These are phyloP conservation scores for Odocoileus virginianus DNA, from an alignment of 2,113 vertebrate genomes.

Conservation along the genomic window DNA sequence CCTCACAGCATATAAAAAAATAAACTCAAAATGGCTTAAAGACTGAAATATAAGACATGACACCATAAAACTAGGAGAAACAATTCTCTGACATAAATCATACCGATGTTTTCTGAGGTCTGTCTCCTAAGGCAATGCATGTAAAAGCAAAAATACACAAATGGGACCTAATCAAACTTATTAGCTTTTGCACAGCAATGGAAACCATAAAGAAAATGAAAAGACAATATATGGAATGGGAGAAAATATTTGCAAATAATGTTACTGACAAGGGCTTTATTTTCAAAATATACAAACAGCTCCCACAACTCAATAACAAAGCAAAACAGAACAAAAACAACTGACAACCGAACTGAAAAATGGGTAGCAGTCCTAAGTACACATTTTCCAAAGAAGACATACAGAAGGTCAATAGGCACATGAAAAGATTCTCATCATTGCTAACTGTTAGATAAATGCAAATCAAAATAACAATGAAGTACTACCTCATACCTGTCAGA, in stretches of 20 bases:
- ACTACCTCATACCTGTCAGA: background rate
- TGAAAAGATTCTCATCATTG: background rate
- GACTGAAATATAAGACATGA: background rate
- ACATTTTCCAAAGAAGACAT: background rate
- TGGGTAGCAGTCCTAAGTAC: background rate
- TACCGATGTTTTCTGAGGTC: background rate
- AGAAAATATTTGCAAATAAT: background rate
- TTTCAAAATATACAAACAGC: background rate
- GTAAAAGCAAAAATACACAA: background rate
- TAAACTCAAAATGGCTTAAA: background rate
- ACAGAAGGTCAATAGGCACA: background rate
- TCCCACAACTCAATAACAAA: background rate
- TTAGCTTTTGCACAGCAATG: background rate
- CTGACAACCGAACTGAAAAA: rapidly evolving
- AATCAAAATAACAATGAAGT: background rate
- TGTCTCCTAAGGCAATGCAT: background rate
- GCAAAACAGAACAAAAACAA: background rate
- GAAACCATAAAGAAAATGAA: background rate
- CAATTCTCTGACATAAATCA: background rate
- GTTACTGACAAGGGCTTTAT: background rate
- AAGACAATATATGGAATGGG: background rate
- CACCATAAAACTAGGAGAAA: background rate
- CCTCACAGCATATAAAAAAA: background rate
- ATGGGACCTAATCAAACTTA: background rate
- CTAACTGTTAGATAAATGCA: background rate